Evolutionary conservation across 2,888 invertebrate genomes (phyloP), one percentile per base, ranked within the genome.

Genomic region (Heterodera filipjevi): DNA sequence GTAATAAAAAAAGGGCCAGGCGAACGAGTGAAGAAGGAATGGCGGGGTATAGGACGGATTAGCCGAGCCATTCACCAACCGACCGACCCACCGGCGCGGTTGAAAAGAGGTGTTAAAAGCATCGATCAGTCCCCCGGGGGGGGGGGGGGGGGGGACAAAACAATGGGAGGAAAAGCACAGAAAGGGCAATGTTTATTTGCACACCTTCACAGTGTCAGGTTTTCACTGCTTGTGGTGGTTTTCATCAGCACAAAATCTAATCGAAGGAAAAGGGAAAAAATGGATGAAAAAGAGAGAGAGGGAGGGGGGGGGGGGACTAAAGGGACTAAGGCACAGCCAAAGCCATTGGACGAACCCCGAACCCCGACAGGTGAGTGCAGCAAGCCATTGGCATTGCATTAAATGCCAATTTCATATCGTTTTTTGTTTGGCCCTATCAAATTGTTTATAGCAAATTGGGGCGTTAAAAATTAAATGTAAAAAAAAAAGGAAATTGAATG

Each of bases 101-200:
- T n/a, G n/a, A n/a, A n/a, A n/a, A n/a, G n/a, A n/a, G 33, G 72
- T 70, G 35, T 71, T 30, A n/a, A 71, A 39, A 71, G 46, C 46
- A n/a, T 71, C 39, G 46, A 71, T 27, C 71, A 71, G 44, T 39
- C 44, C 30, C 46, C 70, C n/a, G 22, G 71, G n/a, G n/a, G n/a
- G 6, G 39, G 5, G n/a, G 22, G n/a, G 10, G 44, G 71, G 14
- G 46, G n/a, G 73, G 32, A 33, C 53, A 53, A 59, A 59, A 59
- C n/a, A 59, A 59, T 59, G 59, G 59, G 73, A 27, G 39, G 32
- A 35, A 72, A 22, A 72, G 16, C n/a, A 72, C 19, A 73, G 53
- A 33, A 73, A 64, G 64, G 64, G 73, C 73, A 44, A 72, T 46
- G 35, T 39, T 59, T 72, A 72, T 72, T 35, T 72, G 22, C 33